Conservation (phyloP, 1,140 invertebrate genomes). For the Spodoptera frugiperda region DNA sequence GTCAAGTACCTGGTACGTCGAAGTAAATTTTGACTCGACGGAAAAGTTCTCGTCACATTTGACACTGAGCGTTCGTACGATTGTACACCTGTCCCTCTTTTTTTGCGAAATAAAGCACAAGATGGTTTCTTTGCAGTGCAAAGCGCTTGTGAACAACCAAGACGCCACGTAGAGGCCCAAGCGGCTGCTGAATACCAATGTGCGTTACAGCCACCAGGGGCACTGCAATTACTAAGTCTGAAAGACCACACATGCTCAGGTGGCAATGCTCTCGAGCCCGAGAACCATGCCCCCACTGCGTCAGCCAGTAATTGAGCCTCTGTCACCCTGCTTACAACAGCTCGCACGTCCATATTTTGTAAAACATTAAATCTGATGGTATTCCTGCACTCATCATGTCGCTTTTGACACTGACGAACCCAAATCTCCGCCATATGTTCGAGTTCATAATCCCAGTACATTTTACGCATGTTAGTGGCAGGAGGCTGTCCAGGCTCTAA, state of each 20-base stretch:
- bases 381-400: conserved; percentile 80
- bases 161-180: conserved; percentile 79
- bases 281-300: conserved; percentile 78
- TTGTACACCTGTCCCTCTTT: conserved; percentile 43
- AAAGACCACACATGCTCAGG: conserved; percentile 77
- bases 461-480: conserved; percentile 80
- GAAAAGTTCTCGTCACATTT: conserved; percentile 54
- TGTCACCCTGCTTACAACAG: conserved; percentile 70
- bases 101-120: conserved; percentile 69
- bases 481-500: conserved; percentile 77
- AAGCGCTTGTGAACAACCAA: conserved; percentile 78
- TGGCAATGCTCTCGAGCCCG: conserved; percentile 69
- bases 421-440: conserved; percentile 79
- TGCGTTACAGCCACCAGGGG: conserved; percentile 72
- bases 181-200: conserved; percentile 78
- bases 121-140: conserved; percentile 71
- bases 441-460: conserved; percentile 82
- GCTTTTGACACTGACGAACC: conserved; percentile 79
- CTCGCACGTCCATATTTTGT: conserved; percentile 80
- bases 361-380: conserved; percentile 77
- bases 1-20: conserved; percentile 71
- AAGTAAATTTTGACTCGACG: conserved; percentile 64
- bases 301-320: conserved; percentile 78
- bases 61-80: not conserved
- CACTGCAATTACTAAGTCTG: conserved; percentile 70